Evolutionary conservation across 2,888 invertebrate genomes (phyloP), one percentile per base, ranked within the genome.

Genomic region (Caenorhabditis afra): DNA sequence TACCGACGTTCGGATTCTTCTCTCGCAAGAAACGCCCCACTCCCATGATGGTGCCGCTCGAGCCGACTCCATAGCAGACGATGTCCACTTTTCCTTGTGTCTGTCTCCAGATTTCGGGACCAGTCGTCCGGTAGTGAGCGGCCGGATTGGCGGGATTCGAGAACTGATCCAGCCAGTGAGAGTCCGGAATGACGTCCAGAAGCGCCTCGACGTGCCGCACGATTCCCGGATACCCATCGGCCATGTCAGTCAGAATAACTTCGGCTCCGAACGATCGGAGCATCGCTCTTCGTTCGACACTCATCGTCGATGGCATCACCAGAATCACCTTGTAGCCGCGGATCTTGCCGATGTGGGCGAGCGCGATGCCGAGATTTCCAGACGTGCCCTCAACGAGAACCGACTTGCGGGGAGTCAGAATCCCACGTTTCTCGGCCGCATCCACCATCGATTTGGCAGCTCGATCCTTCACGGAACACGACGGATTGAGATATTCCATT

Each of bases 21-120:
- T 85, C 81, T 29, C 53, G 73, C 22, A 86, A 53, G 37, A 67
- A 85, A 57, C 71, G 20, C 12, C 84, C 82, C 23, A 76, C 74
- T 23, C 85, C 87, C 10, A 84, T 79, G 12, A 87, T 67, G 8
- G 88, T 88, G 39, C 88, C 88, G 12, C 86, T 87, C 1, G 87
- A 84, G 8, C 88, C 88, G 47, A 88, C 82, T 20, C 87, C 88
- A 49, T 88, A 88, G 61, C 85, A 77, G 22, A 87, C 88, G 37
- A 84, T 86, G 55, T 87, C 89, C 7, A 90, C 85, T 73, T 86
- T 81, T 58, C 86, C 87, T n/a, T 85, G 67, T 8, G 90, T 89
- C 68, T 90, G 89, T n/a, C 67, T 22, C 87, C 87, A 90, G 47
- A 90, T 89, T 78, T 90, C 90, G 5, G 88, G 88, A 10, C 88